Percentiles rank a stretch among this genome's conserved stretches.
Evolutionary conservation across 2,797 vertebrate genomes (phyloP).

Genomic region (Anas bernieri): DNA sequence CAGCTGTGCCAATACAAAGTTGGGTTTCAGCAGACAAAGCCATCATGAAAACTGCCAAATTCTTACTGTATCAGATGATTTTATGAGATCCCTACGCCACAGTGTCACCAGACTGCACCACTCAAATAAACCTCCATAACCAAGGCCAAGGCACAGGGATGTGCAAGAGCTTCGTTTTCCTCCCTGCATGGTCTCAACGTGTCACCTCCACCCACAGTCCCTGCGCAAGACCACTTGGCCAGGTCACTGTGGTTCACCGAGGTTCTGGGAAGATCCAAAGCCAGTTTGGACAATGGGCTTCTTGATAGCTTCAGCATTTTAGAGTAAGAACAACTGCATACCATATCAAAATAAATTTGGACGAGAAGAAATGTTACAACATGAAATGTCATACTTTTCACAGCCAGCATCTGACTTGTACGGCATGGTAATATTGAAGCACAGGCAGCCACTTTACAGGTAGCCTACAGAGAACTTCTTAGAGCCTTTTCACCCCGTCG

Average conservation of each 20-base stretch:
- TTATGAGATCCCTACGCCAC: neutral
- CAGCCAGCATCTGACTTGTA: neutral
- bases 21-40: neutral
- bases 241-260: neutral
- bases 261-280: neutral
- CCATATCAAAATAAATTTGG: neutral
- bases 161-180: neutral
- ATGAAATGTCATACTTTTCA: neutral
- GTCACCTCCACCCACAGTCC: neutral
- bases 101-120: neutral
- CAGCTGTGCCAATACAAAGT: neutral
- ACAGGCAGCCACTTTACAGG: neutral
- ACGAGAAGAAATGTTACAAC: neutral
- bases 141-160: neutral
- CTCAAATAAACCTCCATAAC: neutral
- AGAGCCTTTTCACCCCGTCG: neutral
- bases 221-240: neutral
- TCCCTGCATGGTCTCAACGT: neutral
- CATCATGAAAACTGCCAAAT: neutral
- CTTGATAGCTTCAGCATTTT: neutral
- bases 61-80: fast-evolving
- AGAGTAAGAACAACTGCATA: neutral
- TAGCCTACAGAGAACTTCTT: neutral
- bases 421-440: neutral
- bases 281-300: fast-evolving